Evolutionary conservation across 2,113 vertebrate genomes (phyloP), one percentile per base, ranked within the genome.

Genomic region (Nipponia nippon): DNA sequence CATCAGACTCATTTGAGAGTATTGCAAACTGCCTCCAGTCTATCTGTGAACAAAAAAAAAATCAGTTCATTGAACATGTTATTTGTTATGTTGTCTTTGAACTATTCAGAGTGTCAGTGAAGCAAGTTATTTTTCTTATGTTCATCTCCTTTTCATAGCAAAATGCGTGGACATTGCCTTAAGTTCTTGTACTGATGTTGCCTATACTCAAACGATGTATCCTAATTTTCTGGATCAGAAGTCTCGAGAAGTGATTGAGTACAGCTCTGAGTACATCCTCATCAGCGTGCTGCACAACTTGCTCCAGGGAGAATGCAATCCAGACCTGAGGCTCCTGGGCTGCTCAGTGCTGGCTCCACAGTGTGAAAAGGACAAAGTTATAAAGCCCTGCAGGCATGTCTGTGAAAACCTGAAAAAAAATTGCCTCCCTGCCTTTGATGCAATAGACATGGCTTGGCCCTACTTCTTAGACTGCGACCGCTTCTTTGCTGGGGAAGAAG

Each of bases 381-480:
- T 97, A 77, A 99, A 99, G 89, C 99, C 99, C 7, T 99, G 99
- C 96, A 98, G 99, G 65, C 98, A 96, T 2, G 93, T 98, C 11
- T 99, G 99, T 36, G 98, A 99, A 90, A 97, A 87, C 6, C 95
- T 99, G 81, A 98, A 96, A 50, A 98, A 97, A 81, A 98, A 96
- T 93, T 99, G 99, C 34, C 89, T 85, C n/a, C 98, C 99, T 1
- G 98, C 99, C 56, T 99, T 99, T 27, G 99, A 99, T 19, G 97
- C 98, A 49, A 99, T 99, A 44, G 98, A 99, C 59, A 99, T 99
- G 99, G 99, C 99, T 87, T 99, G 99, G 99, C 99, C 99, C 49
- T 99, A 99, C 95, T 99, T 99, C 95, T 97, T 99, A 19, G 99
- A 99, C 95, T 99, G 99, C 0, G 98, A 98, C 66, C 99, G 97